Evolutionary conservation across 2,888 invertebrate genomes (phyloP).

Genomic region (Podotricha telesiphe): DNA sequence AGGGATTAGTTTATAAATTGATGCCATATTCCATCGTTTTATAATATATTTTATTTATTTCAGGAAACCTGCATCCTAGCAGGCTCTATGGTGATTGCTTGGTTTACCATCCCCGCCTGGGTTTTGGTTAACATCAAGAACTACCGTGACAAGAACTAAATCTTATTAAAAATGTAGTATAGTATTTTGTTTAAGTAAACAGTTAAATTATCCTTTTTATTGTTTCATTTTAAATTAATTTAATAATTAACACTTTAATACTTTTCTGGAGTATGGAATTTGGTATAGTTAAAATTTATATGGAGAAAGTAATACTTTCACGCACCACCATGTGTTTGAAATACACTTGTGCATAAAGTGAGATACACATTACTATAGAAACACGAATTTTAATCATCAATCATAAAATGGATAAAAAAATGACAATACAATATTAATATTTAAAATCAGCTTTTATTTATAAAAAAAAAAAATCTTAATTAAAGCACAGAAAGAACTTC

Average conservation of each 20-base stretch:
- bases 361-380: no score
- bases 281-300: no score
- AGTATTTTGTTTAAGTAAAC: constrained; percentile 40
- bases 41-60: constrained; percentile 42
- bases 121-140: constrained; percentile 73
- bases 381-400: no score
- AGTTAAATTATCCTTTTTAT: constrained; percentile 38
- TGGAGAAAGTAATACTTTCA: no score
- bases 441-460: constrained; percentile 20
- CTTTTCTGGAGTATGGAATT: no score
- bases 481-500: constrained; percentile 26
- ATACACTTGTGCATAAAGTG: no score
- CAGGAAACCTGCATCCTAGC: constrained; percentile 68
- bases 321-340: no score
- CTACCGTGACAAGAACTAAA: constrained; percentile 66
- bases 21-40: no score
- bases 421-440: neutral
- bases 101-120: constrained; percentile 68
- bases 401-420: neutral
- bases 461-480: constrained; percentile 26
- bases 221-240: constrained; percentile 29
- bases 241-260: no score
- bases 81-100: constrained; percentile 63
- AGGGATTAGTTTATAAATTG: no score
- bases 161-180: constrained; percentile 28